Base-by-base conservation (phyloP, 2,888 invertebrate species). In the Rotaria sp. region DNA sequence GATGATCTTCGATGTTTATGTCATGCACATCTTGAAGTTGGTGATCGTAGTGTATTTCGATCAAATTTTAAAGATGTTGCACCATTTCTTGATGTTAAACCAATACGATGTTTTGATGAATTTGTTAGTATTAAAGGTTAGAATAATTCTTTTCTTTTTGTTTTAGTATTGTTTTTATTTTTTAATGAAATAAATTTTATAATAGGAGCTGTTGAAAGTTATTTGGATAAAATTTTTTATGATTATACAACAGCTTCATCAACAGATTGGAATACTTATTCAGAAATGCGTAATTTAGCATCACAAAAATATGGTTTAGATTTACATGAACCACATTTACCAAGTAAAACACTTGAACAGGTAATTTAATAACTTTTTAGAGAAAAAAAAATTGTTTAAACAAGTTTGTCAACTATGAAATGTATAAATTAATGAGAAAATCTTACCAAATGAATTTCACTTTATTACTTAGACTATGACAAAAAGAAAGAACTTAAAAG, bases 241-340 rank as follows among this genome's bases (percentile, higher is more conserved):
- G 97, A 98, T 92, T 93, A 98, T 89, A 97, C 97, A 1, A 96
- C 97, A 2, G 96, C 99, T 52, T 96, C 97, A 15, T 92, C 97
- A 84, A 96, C 98, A 88, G 97, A 99, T 91, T 98, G 97, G 96
- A 95, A 95, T 91, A 96, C 96, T 0, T 99, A 99, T 90, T 95
- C 96, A 35, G 96, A 96, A 92, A 99, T 99, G 98, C 93, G 96
- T 87, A 94, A 95, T 90, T 93, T 98, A 91, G 98, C 97, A 0
- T 93, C 89, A 89, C 94, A 95, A 88, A 95, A 96, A 90, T 94
- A 95, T 89, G 93, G 94, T 87, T 92, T 97, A 55, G 92, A 93
- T 35, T 94, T 96, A 0, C 94, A 95, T n/a, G 95, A 96, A 90
- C 95, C 97, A 90, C 94, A 96, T 91, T 93, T 99, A 85, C 98